Evolutionary conservation across 1,140 invertebrate genomes (phyloP), one percentile per base, ranked within the genome.

Genomic region (Trypoxylus dichotomus): DNA sequence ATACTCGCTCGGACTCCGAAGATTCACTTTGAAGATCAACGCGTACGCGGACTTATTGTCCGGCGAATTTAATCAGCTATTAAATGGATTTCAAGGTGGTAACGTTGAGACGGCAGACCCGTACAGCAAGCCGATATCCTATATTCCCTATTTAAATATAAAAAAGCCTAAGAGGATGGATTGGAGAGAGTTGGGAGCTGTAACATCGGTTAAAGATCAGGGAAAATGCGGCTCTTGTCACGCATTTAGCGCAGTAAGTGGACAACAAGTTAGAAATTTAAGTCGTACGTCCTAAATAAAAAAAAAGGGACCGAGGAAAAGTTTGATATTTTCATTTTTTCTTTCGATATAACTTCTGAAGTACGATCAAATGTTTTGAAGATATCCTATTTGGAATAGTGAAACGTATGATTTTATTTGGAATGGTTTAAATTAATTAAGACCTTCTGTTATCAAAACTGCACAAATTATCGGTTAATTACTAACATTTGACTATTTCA

Each of bases 11-110:
- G 95, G 94, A 0, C 82, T 89, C 79, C 89, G 91, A 37, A 84
- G 87, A n/a, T 96, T 88, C 86, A 90, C 90, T 79, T 84, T 95
- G 79, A 89, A 86, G 71, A 85, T 95, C 81, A 97, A 97, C 86
- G 60, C 74, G 82, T 97, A 92, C 85, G 92, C 91, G 60, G 95
- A 97, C 87, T 89, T 96, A 92, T 88, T 96, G 79, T 91, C 91
- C 84, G 91, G 94, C 80, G 95, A 97, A 86, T 95, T 96, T 86
- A 87, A 89, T 1, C 79, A 87, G 68, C 88, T 86, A n/a, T 88
- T 96, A 86, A 97, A 97, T 87, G 95, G 95, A 2, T 96, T 73
- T n/a, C 60, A 3, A 24, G 25, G 60, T 7, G 21, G 19, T 63
- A 63, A 27, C 60, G 24, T 3, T 7, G 15, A 13, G 13, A 63